Evolutionary conservation across 2,113 vertebrate species (phyloP).

Genomic region (Tragelaphus strepsiceros): DNA sequence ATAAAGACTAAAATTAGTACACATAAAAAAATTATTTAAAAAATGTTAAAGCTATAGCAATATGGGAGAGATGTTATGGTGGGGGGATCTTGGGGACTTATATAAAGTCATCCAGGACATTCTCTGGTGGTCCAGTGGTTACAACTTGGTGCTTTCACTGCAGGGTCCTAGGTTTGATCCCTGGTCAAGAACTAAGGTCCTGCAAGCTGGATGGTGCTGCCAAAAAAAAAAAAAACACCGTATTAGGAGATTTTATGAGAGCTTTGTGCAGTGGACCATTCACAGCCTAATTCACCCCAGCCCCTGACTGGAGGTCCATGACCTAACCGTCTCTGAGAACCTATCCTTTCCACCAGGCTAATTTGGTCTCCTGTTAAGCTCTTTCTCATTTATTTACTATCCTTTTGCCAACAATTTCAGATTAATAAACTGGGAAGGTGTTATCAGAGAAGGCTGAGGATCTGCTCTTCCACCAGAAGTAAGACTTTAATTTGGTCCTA

Average conservation of each 20-base stretch:
- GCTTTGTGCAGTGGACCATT: background rate
- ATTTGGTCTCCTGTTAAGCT: background rate
- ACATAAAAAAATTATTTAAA: background rate
- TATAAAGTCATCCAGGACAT: background rate
- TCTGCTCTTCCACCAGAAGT: background rate
- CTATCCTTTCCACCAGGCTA: background rate
- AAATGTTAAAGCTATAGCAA: background rate
- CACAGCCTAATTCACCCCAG: background rate
- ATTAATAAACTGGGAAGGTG: background rate
- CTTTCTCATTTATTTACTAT: background rate
- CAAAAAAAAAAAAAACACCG: background rate
- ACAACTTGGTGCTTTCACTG: background rate
- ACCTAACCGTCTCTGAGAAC: background rate
- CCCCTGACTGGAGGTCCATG: background rate
- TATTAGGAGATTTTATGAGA: background rate
- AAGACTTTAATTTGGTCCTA: background rate
- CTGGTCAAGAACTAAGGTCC: background rate
- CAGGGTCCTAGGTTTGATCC: accelerated
- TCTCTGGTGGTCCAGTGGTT: background rate
- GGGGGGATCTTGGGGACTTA: background rate
- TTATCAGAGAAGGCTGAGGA: background rate
- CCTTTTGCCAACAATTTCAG: background rate
- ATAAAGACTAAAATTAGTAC: background rate
- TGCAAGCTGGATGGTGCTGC: background rate
- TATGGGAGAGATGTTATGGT: background rate